Conservation (phyloP, 2,113 vertebrate genomes). For the Gadus macrocephalus region DNA sequence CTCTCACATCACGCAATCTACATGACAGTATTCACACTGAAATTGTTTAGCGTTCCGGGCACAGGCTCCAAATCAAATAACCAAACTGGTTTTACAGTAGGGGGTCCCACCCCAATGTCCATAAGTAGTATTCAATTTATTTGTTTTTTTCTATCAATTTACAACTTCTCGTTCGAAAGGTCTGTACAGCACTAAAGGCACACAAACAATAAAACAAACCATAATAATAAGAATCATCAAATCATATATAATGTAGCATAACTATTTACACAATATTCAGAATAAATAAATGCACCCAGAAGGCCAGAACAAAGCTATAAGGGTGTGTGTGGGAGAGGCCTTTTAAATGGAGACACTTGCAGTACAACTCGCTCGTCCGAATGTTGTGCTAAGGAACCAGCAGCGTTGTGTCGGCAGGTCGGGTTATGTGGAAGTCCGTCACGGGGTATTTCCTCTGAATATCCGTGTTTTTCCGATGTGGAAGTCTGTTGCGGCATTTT, state of each 20-base stretch:
- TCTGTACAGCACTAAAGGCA: conserved; percentile 85
- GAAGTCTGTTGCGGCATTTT: no score
- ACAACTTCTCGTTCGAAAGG: conserved; percentile 67
- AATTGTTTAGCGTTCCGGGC: not conserved
- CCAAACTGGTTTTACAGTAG: not conserved
- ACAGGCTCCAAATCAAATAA: not conserved
- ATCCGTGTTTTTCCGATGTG: no score
- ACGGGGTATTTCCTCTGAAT: no score
- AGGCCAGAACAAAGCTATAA: conserved; percentile 82
- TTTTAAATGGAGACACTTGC: no score
- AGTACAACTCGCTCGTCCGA: no score
- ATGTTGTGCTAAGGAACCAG: no score
- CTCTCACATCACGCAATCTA: not conserved
- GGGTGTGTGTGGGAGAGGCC: no score
- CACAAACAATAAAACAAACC: conserved; percentile 62
- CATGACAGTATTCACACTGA: not conserved
- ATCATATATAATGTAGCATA: conserved; percentile 60
- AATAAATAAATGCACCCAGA: conserved; percentile 93
- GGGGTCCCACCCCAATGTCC: conserved; percentile 4
- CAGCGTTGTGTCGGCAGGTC: no score
- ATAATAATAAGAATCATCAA: conserved; percentile 29
- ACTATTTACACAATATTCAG: conserved; percentile 87
- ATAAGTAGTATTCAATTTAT: conserved; percentile 49
- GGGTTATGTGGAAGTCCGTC: no score
- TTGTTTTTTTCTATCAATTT: conserved; percentile 67